Conservation (phyloP, 2,888 invertebrate genomes). For the Cataglyphis albicans region DNA sequence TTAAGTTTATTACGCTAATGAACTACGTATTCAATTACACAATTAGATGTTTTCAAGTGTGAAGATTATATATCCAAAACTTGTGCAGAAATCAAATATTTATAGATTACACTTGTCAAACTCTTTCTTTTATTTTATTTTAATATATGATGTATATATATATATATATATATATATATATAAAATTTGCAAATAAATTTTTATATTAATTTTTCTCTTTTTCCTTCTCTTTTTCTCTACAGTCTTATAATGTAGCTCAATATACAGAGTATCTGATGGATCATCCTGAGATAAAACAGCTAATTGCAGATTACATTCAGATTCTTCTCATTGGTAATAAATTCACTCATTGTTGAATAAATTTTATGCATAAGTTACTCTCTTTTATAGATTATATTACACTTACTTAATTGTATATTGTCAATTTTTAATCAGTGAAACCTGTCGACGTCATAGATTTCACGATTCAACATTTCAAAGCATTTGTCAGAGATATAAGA, state of each 20-base stretch:
- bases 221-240: not conserved
- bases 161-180: not conserved
- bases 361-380: conserved; percentile 37
- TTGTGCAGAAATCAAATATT: too few relatives aligned
- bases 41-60: too few relatives aligned
- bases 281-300: conserved; percentile 87
- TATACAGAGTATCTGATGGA: conserved; percentile 87
- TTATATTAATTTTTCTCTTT: not conserved
- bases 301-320: conserved; percentile 89
- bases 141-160: too few relatives aligned
- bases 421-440: conserved; percentile 75
- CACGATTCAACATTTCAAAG: conserved; percentile 80
- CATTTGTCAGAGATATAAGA: conserved; percentile 68
- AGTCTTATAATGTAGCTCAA: conserved; percentile 68
- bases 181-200: not conserved
- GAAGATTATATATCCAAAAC: too few relatives aligned
- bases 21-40: too few relatives aligned
- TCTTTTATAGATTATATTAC: not conserved
- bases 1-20: too few relatives aligned
- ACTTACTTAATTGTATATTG: conserved; percentile 1
- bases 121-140: too few relatives aligned
- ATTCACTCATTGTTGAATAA: conserved; percentile 40
- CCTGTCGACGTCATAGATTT: conserved; percentile 79
- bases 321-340: conserved; percentile 88
- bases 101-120: too few relatives aligned